These are phyloP conservation scores for Pseudomyrmex cubaensis DNA, from an alignment of 1,140 invertebrate genomes.

Conservation along the genomic window DNA sequence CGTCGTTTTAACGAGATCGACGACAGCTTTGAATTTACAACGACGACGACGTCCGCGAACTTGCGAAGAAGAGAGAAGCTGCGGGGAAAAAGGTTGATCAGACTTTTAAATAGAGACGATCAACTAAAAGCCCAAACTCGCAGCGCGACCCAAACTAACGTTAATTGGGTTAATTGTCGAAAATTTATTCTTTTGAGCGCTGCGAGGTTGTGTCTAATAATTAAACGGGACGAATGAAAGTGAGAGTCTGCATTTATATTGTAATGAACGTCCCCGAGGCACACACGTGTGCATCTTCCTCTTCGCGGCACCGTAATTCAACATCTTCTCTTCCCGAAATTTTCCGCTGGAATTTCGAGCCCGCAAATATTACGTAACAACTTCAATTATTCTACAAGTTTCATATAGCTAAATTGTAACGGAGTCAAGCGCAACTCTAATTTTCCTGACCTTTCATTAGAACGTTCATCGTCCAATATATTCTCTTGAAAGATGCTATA, in stretches of 20 bases:
- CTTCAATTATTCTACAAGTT: slow-evolving; percentile 19
- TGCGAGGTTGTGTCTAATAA: slow-evolving; percentile 9
- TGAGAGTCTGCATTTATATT: not conserved
- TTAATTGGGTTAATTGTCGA: slow-evolving; percentile 50
- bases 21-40: slow-evolving; percentile 33
- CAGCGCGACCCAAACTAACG: not conserved
- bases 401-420: slow-evolving; percentile 14
- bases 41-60: not conserved
- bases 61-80: not conserved
- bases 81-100: slow-evolving; percentile 21
- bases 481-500: not conserved
- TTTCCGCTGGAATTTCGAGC: not conserved
- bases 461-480: slow-evolving; percentile 3
- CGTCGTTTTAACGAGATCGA: slow-evolving; percentile 25
- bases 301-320: not conserved
- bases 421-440: slow-evolving; percentile 18
- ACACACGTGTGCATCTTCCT: not conserved
- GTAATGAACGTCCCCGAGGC: not conserved
- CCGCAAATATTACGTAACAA: slow-evolving; percentile 15
- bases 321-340: not conserved
- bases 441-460: slow-evolving; percentile 23
- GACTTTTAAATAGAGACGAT: slow-evolving; percentile 41
- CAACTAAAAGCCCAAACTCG: slow-evolving; percentile 28
- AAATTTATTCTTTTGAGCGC: slow-evolving; percentile 18
- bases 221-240: not conserved